Evolutionary conservation across 2,888 invertebrate species (phyloP).

Genomic region (Muscina levida): DNA sequence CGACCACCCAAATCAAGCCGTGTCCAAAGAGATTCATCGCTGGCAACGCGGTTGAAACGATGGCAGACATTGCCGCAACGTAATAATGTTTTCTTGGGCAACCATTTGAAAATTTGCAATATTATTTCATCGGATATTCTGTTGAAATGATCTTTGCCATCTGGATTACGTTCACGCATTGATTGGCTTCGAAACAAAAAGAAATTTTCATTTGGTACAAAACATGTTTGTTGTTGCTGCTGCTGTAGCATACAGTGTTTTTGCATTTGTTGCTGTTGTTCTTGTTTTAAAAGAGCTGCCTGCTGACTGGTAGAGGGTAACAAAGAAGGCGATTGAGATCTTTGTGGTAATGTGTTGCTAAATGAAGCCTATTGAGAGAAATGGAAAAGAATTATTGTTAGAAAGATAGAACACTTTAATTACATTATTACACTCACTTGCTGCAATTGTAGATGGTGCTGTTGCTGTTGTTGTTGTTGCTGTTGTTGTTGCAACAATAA

Average conservation of each 20-base stretch:
- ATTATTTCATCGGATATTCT: slow-evolving; percentile 93
- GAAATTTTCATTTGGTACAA: slow-evolving; percentile 76
- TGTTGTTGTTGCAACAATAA: slow-evolving; percentile 45
- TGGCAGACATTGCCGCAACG: slow-evolving; percentile 87
- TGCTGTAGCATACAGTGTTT: slow-evolving; percentile 54
- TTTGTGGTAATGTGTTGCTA: slow-evolving; percentile 44
- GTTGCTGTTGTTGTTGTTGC: slow-evolving; percentile 55
- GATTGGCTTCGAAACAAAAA: slow-evolving; percentile 75
- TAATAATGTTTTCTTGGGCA: slow-evolving; percentile 88
- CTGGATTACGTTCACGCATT: slow-evolving; percentile 69
- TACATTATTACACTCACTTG: background rate
- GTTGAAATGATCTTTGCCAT: slow-evolving; percentile 84
- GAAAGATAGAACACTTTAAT: background rate
- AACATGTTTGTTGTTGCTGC: slow-evolving; percentile 53
- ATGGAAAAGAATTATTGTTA: background rate
- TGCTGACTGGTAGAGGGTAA: slow-evolving; percentile 76
- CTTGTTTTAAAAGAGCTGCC: slow-evolving; percentile 69
- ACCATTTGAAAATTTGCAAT: slow-evolving; percentile 89
- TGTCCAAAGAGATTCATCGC: slow-evolving; percentile 93
- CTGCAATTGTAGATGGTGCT: slow-evolving; percentile 33
- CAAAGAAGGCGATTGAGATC: slow-evolving; percentile 62
- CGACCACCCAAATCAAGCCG: slow-evolving; percentile 89
- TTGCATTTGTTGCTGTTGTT: slow-evolving; percentile 55
- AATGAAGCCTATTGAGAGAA: slow-evolving; percentile 46
- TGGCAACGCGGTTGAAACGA: slow-evolving; percentile 89